Percentiles rank a stretch among this genome's conserved stretches.
These are phyloP conservation scores for Gastrophryne carolinensis DNA, from an alignment of 2,797 vertebrate species.

Conservation along the genomic window DNA sequence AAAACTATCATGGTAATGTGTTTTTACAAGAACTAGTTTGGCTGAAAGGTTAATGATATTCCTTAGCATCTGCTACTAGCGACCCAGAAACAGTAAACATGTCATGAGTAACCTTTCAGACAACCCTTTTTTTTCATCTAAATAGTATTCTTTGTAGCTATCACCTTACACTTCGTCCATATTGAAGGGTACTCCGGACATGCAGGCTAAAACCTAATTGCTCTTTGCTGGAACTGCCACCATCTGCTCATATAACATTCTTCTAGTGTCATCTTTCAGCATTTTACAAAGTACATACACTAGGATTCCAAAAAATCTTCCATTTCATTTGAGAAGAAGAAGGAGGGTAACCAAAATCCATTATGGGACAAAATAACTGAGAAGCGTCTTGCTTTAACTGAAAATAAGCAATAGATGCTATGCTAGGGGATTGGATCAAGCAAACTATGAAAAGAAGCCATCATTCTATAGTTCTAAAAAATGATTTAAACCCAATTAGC, in stretches of 20 bases:
- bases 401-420: too few species aligned
- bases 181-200: constrained; percentile 44
- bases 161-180: constrained; percentile 39
- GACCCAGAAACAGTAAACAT: constrained; percentile 35
- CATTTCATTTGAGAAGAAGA: background rate
- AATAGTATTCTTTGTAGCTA: constrained; percentile 22
- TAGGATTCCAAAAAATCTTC: constrained; percentile 13
- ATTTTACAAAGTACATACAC: constrained; percentile 36
- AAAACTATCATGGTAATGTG: too few species aligned
- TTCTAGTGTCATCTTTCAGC: constrained; percentile 52
- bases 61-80: constrained; percentile 32
- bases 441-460: too few species aligned
- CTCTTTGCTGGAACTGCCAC: constrained; percentile 47
- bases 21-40: background rate
- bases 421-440: too few species aligned
- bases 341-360: too few species aligned
- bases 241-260: constrained; percentile 58
- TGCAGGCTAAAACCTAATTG: constrained; percentile 54
- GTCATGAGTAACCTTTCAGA: constrained; percentile 14
- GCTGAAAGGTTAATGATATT: background rate
- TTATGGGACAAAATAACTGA: too few species aligned
- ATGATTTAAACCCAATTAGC: too few species aligned
- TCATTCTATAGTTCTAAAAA: too few species aligned
- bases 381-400: too few species aligned
- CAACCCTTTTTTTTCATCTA: background rate